Base-by-base conservation (phyloP, 2,113 vertebrate species). In the Gopherus evgoodei region DNA sequence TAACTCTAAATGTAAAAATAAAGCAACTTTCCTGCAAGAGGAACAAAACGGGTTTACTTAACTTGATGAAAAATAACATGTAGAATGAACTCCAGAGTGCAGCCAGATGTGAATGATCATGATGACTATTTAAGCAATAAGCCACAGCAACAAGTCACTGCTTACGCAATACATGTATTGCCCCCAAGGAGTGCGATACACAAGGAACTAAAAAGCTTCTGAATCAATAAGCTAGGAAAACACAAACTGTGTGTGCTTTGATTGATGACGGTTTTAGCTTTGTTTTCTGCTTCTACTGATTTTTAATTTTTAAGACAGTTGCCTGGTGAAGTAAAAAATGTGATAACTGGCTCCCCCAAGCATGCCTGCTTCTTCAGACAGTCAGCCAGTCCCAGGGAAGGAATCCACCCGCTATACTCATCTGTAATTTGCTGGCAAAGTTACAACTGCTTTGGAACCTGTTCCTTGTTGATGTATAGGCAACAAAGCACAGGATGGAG, bases 41-140 rank as follows among this genome's bases (percentile, higher is more conserved):
- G 90, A 81, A 84, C 52, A 93, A 78, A 62, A 93, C 91, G 83
- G 78, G 94, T 91, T 86, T 13, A 91, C 72, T 95, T 94, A 89
- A 1, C 92, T 38, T 5, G 50, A 89, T 50, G 52, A 92, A 56
- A 95, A 95, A 96, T 87, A 94, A 93, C 44, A 79, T 79, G 52
- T 35, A 38, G 69, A 88, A 81, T 92, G 72, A 95, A 91, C 10
- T 72, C 56, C 56, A 88, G 90, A 57, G 62, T 44, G 38, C 78
- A 84, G 54, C 91, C 49, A 24, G 62, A 80, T 44, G 49, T 25
- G 62, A 31, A 93, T 62, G 29, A 86, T 81, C 38, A 79, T 25
- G 90, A 0, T 6, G 17, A 57, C 52, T 1, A 0, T 62, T 94
- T 80, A 84, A 38, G 31, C 52, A 93, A 50, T 53, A 88, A 90